phyloP scores from a whole-genome alignment of 2,888 invertebrate species.

The Elysia crispata region DNA sequence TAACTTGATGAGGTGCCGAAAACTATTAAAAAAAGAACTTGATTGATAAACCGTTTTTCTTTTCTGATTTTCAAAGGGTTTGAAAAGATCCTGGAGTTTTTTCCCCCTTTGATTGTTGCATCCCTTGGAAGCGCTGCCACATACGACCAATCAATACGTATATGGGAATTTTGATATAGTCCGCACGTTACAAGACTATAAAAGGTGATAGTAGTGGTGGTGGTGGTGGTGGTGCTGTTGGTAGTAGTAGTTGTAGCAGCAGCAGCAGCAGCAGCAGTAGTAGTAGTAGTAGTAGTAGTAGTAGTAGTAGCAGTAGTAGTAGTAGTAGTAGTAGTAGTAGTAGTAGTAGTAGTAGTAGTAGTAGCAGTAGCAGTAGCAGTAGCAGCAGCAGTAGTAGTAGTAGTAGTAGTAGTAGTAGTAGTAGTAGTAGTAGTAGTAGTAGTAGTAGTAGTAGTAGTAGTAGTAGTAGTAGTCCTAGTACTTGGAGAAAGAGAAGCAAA shows the following conservation, averaged over 20 bases:
- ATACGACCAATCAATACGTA: too few species aligned
- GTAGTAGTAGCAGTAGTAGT: constrained; percentile 19
- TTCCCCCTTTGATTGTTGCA: too few species aligned
- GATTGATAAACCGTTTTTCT: too few species aligned
- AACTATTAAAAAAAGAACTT: too few species aligned
- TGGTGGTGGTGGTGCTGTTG: constrained; percentile 16
- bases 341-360: constrained; percentile 15
- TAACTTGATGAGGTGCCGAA: too few species aligned
- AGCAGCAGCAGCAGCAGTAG: constrained; percentile 10
- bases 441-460: constrained; percentile 20
- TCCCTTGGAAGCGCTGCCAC: too few species aligned
- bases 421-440: constrained; percentile 24
- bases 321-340: neutral
- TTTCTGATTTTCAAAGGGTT: too few species aligned
- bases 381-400: constrained; percentile 5
- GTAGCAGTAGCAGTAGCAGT: constrained; percentile 6
- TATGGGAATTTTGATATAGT: too few species aligned
- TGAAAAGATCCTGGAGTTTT: too few species aligned
- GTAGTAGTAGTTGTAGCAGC: constrained; percentile 13
- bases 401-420: constrained; percentile 26
- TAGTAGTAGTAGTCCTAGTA: too few species aligned
- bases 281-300: constrained; percentile 29
- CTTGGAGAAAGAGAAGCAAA: neutral
- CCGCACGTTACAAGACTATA: too few species aligned
- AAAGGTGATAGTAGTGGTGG: too few species aligned